These are phyloP conservation scores for Pimephales promelas DNA, from an alignment of 2,113 vertebrate species.

Conservation along the genomic window DNA sequence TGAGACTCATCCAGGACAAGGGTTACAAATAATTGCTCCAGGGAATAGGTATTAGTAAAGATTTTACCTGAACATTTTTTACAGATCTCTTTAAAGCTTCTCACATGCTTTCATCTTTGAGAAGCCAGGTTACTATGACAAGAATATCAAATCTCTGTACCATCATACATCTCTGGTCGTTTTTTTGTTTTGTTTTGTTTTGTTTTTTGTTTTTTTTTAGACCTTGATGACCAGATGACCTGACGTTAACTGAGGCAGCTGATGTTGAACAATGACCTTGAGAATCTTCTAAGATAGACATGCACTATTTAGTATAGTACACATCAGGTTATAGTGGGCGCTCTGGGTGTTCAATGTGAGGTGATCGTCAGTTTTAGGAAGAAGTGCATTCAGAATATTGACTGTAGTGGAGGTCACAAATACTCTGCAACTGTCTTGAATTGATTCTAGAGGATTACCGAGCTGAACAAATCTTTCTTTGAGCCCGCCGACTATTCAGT, in stretches of 20 bases:
- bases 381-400: conserved; percentile 4
- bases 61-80: neutral
- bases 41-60: neutral
- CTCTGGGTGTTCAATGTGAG: neutral
- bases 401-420: neutral
- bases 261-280: neutral
- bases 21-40: neutral
- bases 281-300: neutral
- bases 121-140: neutral
- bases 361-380: neutral
- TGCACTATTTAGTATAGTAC: neutral
- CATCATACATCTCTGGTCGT: neutral
- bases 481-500: neutral
- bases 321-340: neutral
- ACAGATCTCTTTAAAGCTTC: conserved; percentile 4
- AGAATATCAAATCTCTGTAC: neutral
- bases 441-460: neutral
- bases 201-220: no score
- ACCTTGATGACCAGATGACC: no score
- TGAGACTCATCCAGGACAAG: neutral
- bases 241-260: neutral
- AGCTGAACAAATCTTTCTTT: neutral
- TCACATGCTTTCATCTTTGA: neutral
- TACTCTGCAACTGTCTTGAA: neutral
- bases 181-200: no score